Conservation (phyloP, 2,113 vertebrate genomes). For the Eulacestoma nigropectus region DNA sequence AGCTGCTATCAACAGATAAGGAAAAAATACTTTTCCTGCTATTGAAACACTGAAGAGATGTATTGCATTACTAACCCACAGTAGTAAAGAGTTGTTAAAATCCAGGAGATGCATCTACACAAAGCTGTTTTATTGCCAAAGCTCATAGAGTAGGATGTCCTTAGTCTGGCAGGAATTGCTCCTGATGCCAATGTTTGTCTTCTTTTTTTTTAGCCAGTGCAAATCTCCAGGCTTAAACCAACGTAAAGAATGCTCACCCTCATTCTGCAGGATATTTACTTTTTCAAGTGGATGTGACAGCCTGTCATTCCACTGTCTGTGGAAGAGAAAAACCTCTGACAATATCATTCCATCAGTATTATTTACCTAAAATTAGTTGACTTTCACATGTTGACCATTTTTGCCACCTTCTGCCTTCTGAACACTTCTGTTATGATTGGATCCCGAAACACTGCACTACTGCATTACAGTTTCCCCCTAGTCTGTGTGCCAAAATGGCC, state of each 20-base stretch:
- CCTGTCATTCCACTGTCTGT: not conserved
- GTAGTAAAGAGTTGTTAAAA: not conserved
- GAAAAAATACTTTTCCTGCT: not conserved
- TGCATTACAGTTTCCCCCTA: not conserved
- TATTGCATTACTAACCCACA: not conserved
- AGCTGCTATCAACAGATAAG: not conserved
- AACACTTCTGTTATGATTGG: not conserved
- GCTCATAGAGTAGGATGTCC: not conserved
- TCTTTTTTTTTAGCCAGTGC: not conserved
- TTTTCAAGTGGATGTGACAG: not conserved
- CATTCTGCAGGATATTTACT: not conserved
- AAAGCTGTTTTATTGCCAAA: not conserved
- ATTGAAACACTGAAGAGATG: not conserved
- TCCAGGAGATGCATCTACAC: not conserved
- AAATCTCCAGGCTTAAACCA: not conserved
- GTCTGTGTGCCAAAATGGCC: constrained; percentile 10
- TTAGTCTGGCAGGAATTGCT: not conserved
- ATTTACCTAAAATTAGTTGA: not conserved
- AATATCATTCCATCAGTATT: not conserved
- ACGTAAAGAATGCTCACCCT: not conserved
- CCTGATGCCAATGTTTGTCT: not conserved
- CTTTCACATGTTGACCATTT: not conserved
- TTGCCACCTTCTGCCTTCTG: not conserved
- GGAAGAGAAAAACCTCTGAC: not conserved
- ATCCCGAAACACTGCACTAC: not conserved